Conservation (phyloP, 2,888 invertebrate genomes). For the Pyrochroa serraticornis region DNA sequence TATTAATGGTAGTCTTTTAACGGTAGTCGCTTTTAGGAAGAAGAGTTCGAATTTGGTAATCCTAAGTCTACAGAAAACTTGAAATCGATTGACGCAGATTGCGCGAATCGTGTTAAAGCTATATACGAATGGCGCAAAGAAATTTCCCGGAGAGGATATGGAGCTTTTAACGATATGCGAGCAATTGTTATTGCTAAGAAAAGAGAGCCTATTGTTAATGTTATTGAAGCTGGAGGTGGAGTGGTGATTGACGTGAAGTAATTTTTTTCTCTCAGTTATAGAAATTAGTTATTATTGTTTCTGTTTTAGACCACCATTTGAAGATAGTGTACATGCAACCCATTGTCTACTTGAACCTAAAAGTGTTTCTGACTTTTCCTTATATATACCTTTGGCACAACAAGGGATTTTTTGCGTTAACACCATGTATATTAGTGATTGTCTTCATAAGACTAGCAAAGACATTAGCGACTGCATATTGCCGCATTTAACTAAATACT, state of each 20-base stretch:
- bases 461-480: conserved; percentile 49
- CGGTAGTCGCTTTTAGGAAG: conserved; percentile 66
- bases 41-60: conserved; percentile 86
- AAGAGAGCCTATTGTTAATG: conserved; percentile 67
- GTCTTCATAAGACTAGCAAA: conserved; percentile 44
- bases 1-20: conserved; percentile 16
- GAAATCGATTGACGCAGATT: conserved; percentile 55
- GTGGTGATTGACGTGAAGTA: conserved; percentile 66
- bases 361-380: conserved; percentile 41
- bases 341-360: conserved; percentile 74
- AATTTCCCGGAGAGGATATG: conserved; percentile 56
- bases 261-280: conserved; percentile 38
- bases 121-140: conserved; percentile 74
- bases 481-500: conserved; percentile 46
- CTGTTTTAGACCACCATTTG: conserved; percentile 63
- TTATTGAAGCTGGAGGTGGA: conserved; percentile 82
- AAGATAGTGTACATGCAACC: conserved; percentile 63
- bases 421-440: conserved; percentile 51
- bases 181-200: conserved; percentile 67
- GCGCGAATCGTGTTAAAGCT: conserved; percentile 61
- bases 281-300: conserved; percentile 17
- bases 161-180: conserved; percentile 58
- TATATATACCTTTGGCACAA: conserved; percentile 50
- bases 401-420: conserved; percentile 53
- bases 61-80: conserved; percentile 63